Conservation (phyloP, 1,140 invertebrate species). For the Trichomalopsis sarcophagae region DNA sequence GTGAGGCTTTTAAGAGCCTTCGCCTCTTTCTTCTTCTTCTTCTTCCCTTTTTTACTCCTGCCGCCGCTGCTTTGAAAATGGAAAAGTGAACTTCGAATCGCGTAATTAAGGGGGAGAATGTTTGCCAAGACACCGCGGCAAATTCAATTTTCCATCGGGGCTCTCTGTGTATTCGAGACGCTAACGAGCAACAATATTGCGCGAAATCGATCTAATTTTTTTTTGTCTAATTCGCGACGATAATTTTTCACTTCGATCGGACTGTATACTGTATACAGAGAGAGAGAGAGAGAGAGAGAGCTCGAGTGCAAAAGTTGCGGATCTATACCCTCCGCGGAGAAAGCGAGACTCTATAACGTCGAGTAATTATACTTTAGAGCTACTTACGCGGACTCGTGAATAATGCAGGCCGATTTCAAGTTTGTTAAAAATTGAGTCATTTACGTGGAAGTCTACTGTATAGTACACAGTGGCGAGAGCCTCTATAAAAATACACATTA, state of each 20-base stretch:
- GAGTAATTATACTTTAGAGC: background rate
- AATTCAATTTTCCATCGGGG: constrained; percentile 43
- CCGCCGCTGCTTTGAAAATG: constrained; percentile 40
- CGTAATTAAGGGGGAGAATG: constrained; percentile 47
- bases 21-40: background rate
- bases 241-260: constrained; percentile 9
- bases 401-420: background rate
- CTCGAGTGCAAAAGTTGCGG: background rate
- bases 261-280: no score
- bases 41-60: background rate
- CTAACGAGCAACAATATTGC: background rate
- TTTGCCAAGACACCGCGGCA: constrained; percentile 39
- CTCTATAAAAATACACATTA: background rate
- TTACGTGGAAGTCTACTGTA: background rate
- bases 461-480: background rate
- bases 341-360: background rate
- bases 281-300: no score
- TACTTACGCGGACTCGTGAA: background rate
- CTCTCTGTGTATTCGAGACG: background rate
- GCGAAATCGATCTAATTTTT: background rate
- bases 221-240: background rate
- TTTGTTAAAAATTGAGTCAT: background rate
- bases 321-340: background rate
- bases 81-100: constrained; percentile 53
- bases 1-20: constrained; percentile 49